Base-by-base conservation (phyloP, 2,888 invertebrate genomes). In the Cataglyphis livida region DNA sequence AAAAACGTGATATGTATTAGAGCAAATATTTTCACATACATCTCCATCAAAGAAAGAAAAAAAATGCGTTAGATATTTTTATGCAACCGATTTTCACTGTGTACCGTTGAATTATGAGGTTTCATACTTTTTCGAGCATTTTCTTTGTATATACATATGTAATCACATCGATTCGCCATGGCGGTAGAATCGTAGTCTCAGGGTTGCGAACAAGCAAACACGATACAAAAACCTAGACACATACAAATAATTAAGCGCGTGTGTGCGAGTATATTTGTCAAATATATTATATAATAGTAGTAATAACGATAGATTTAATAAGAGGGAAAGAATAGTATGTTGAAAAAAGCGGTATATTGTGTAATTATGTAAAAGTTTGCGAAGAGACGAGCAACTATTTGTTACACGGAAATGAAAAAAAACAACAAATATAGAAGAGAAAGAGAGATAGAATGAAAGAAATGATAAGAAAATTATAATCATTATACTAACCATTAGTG, bases 111-210 rank as follows among this genome's bases (percentile, higher is more conserved):
- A 81, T 73, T 85, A 62, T 79, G 62, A 82, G 64, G 64, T 82
- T 57, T 66, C 61, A 79, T 62, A 74, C 41, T 83, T 83, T 85
- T 78, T 61, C 65, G 68, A 81, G 82, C 81, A 76, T 84, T 85
- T 85, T 48, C 82, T 87, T 68, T 68, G 75, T 82, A 84, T 78
- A 74, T 76, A 84, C 81, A 74, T 75, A 71, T 73, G 62, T 81
- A 82, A 89, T 86, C 78, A 59, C 75, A 59, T 83, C 89, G 84
- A 89, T 93, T 93, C 91, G 91, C 91, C 93, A 90, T 92, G 92
- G 90, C 85, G 86, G 89, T 93, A 91, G 92, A 92, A 92, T 93
- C 87, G 88, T 93, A 93, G 91, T 92, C 92, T 93, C 93, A 93
- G 93, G 93, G 92, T 93, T 92, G 87, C 90, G 91, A 90, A 90